phyloP scores from a whole-genome alignment of 2,797 vertebrate species.

The Gymnoscopelus braueri region DNA sequence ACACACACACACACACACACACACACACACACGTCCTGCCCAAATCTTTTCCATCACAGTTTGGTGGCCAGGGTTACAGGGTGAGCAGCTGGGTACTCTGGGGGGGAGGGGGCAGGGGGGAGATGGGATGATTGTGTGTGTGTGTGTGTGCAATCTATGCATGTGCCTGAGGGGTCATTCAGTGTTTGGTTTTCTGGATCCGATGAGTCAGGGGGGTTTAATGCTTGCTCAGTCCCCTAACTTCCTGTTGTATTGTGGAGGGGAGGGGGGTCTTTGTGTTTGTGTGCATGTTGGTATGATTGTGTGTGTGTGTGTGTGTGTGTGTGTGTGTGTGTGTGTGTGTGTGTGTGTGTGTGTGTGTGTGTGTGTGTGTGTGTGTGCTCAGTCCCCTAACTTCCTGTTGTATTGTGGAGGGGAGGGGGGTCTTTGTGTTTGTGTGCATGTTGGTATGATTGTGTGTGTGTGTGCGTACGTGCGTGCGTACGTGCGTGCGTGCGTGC shows the following conservation, averaged over 20 bases:
- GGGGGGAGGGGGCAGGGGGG: constrained; percentile 10
- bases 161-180: constrained; percentile 20
- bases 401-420: constrained; percentile 8
- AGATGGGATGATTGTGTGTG: too few species aligned
- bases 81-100: constrained; percentile 41
- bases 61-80: constrained; percentile 31
- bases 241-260: constrained; percentile 35
- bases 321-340: constrained; percentile 18
- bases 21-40: constrained; percentile 24
- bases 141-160: background rate
- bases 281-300: constrained; percentile 11
- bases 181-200: constrained; percentile 52
- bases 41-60: constrained; percentile 23
- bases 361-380: constrained; percentile 18
- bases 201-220: constrained; percentile 63
- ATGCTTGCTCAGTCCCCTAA: constrained; percentile 32
- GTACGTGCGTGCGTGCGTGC: background rate
- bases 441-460: constrained; percentile 1
- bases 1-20: constrained; percentile 9
- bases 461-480: background rate
- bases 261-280: constrained; percentile 29
- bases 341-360: constrained; percentile 32
- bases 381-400: constrained; percentile 44
- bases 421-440: constrained; percentile 33
- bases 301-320: constrained; percentile 19